Conservation (phyloP, 2,888 invertebrate species). For the Drosophila fungiperda region DNA sequence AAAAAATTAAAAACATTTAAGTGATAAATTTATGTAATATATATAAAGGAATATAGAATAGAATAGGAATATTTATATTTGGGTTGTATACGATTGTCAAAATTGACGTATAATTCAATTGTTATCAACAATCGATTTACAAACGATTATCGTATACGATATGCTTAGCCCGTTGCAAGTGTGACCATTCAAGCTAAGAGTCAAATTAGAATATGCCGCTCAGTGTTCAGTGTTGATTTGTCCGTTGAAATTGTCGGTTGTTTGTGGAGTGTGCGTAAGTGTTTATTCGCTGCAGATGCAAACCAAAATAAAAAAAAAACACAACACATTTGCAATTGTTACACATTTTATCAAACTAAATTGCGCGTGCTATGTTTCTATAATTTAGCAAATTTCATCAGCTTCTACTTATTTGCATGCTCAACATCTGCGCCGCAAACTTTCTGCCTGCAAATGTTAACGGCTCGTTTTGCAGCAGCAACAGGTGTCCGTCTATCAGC, state of each 20-base stretch:
- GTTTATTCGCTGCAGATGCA: conserved; percentile 7
- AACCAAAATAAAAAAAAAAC: conserved; percentile 1
- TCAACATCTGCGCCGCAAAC: conserved; percentile 39
- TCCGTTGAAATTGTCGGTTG: conserved; percentile 60
- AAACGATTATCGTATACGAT: conserved; percentile 10
- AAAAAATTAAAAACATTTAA: background rate
- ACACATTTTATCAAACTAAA: conserved; percentile 41
- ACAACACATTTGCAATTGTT: conserved; percentile 29
- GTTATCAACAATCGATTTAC: conserved; percentile 11
- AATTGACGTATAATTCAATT: background rate
- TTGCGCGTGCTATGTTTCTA: conserved; percentile 58
- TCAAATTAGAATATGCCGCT: conserved; percentile 57
- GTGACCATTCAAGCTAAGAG: conserved; percentile 36
- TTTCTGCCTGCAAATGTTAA: conserved; percentile 40
- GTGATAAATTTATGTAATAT: too few species aligned
- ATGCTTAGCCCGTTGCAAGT: conserved; percentile 25
- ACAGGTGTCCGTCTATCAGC: conserved; percentile 56
- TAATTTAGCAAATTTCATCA: conserved; percentile 48
- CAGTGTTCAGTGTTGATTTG: conserved; percentile 52
- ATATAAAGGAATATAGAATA: too few species aligned
- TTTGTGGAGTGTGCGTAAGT: conserved; percentile 31
- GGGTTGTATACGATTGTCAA: background rate
- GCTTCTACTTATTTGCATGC: conserved; percentile 53
- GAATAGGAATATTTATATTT: background rate
- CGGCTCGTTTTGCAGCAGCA: conserved; percentile 46